Evolutionary conservation across 64 coral and sea anemone genomes (phyloP), one percentile per base, ranked within the genome.

Genomic region (Pocillopora verrucosa): DNA sequence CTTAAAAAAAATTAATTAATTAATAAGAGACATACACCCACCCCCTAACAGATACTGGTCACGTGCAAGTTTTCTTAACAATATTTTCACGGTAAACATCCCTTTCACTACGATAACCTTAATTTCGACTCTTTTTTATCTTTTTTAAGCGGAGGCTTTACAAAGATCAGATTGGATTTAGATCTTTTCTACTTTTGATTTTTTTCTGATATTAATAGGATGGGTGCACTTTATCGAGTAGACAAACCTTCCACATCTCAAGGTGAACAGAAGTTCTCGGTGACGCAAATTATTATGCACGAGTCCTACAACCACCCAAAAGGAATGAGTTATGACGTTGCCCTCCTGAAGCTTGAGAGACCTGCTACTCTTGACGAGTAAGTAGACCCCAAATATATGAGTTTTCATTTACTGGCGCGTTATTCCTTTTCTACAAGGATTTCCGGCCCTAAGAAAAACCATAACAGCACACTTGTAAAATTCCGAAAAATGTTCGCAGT

Each of bases 321-420:
- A 4, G 12, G 34, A 37, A 73, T 81, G 63, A 61, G 78, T 30
- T 41, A 90, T 37, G 88, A 90, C 62, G 79, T 90, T 38, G 88
- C 88, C 11, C 65, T 90, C 11, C 17, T 90, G 30, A 90, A 90
- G 24, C 88, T 90, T 34, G 77, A 90, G 35, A 22, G 78, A 1
- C 41, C 60, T 10, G 88, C 88, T 26, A 41, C 19, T 11, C 65
- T 90, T 0, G 58, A 90, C 62, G 15, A 20, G 88, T 90, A 90
- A 59, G 65, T 58, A 14, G 17, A 61, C n/a, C 16, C 56, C 41
- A 11, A 20, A 56, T 25, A 79, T 11, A 13, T 56, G 41, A 20
- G 35, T 79, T 36, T 79, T 11, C 1, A 79, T 17, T 36, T 58
- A 51, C 41, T 45, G 41, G 41, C 41, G 2, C 41, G 41, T 45